Base-by-base conservation (phyloP, 1,140 invertebrate genomes). In the Danaus plexippus region DNA sequence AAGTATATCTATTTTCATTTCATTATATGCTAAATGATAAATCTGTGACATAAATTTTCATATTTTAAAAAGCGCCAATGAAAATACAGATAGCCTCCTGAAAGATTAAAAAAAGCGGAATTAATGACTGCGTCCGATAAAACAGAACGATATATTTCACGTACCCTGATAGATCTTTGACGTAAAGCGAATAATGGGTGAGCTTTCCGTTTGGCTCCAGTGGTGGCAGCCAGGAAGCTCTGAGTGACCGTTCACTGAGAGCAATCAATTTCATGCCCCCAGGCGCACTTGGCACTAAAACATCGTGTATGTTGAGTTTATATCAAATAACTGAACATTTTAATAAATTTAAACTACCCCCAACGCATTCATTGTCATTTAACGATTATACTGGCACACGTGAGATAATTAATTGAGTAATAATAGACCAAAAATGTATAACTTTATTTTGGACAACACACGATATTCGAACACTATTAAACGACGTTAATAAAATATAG, bases 221-320 rank as follows among this genome's bases (percentile, higher is more conserved):
- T 6, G 95, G 95, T 18, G 92, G 92, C 53, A 93, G 89, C 96
- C 96, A 97, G 11, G 94, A 93, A 9, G 96, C 92, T 47, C 96
- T 84, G 67, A 97, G 91, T 52, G 93, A 93, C 59, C 92, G 92
- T 12, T 92, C 91, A 43, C 94, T 94, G 46, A 94, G 88, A 1
- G 94, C 91, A 12, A 95, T 87, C 9, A 94, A 92, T 87, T 96
- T 97, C 61, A 97, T 93, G 43, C 92, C 91, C 9, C 92, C 92
- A 12, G 95, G 95, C 22, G 92, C 89, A 57, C 93, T 94, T 7
- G 96, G 95, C 47, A 94, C 95, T 95, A 73, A 57, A 71, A 65
- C 40, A 57, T 45, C 43, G 41, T 46, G 18, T 15, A 49, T 56
- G 40, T 48, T 49, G 22, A 32, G 22, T 2, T 32, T 6, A 32